Evolutionary conservation across 1,140 invertebrate species (phyloP).

Genomic region (Drosophila leontia): DNA sequence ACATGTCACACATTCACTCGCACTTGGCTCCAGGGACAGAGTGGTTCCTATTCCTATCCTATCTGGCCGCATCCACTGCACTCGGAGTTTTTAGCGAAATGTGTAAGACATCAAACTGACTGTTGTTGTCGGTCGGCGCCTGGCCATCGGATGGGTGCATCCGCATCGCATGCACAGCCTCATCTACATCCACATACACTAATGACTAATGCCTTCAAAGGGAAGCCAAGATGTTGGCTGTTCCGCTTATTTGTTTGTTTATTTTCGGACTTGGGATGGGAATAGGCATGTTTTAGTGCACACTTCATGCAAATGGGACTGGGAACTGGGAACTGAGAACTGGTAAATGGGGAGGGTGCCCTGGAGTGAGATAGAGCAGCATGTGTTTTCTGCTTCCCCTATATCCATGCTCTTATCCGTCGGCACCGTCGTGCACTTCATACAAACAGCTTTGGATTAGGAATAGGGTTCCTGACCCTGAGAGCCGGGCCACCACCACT

Average conservation of each 20-base stretch:
- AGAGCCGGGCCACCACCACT: slow-evolving; percentile 34
- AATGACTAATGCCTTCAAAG: slow-evolving; percentile 76
- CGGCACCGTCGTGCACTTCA: slow-evolving; percentile 66
- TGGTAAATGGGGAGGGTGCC: slow-evolving; percentile 4
- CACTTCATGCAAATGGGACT: slow-evolving; percentile 69
- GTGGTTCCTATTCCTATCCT: slow-evolving; percentile 2
- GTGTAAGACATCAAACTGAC: slow-evolving; percentile 45
- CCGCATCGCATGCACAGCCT: slow-evolving; percentile 26
- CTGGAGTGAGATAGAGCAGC: slow-evolving; percentile 23
- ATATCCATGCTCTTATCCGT: slow-evolving; percentile 46
- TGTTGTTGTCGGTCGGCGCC: slow-evolving; percentile 33
- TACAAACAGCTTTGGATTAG: slow-evolving; percentile 44
- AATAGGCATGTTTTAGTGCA: slow-evolving; percentile 40
- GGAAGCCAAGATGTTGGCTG: slow-evolving; percentile 56
- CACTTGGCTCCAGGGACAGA: slow-evolving; percentile 48
- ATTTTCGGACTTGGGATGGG: slow-evolving; percentile 59
- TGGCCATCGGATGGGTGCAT: slow-evolving; percentile 11
- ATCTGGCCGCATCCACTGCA: slow-evolving; percentile 17
- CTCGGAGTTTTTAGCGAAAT: slow-evolving; percentile 49
- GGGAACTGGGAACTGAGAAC: slow-evolving; percentile 20
- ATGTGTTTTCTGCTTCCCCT: slow-evolving; percentile 44
- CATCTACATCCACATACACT: slow-evolving; percentile 40
- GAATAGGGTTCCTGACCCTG: slow-evolving; percentile 79
- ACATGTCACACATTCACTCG: slow-evolving; percentile 64
- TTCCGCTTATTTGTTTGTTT: slow-evolving; percentile 70